phyloP scores from a whole-genome alignment of 30 jellyfish, hydroid and myxozoan genomes.

The Cassiopea xamachana region DNA sequence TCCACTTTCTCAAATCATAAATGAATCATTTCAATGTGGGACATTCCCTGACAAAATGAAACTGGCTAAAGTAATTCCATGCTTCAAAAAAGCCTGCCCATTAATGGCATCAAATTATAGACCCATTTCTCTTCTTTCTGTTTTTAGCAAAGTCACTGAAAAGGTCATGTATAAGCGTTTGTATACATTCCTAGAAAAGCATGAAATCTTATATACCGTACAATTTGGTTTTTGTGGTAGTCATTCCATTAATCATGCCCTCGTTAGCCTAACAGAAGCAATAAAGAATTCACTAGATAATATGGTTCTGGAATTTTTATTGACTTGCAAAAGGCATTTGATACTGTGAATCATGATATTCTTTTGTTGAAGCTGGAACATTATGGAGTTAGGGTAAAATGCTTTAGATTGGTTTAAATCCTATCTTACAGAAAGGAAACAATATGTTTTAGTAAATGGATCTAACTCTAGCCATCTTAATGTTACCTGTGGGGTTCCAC shows the following conservation, averaged over 20 bases:
- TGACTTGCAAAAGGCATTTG: slow-evolving; percentile 68
- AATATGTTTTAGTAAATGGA: slow-evolving; percentile 57
- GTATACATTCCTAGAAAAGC: slow-evolving; percentile 45
- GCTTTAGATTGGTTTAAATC: slow-evolving; percentile 49
- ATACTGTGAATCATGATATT: slow-evolving; percentile 54
- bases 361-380: slow-evolving; percentile 40
- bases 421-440: slow-evolving; percentile 64
- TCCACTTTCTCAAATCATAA: slow-evolving; percentile 71
- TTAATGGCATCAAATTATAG: slow-evolving; percentile 62
- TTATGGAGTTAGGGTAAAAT: slow-evolving; percentile 63
- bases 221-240: slow-evolving; percentile 77
- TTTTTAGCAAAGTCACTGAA: slow-evolving; percentile 64
- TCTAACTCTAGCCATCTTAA: slow-evolving; percentile 27
- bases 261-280: slow-evolving; percentile 65
- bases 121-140: slow-evolving; percentile 79
- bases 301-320: slow-evolving; percentile 56
- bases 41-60: slow-evolving; percentile 61
- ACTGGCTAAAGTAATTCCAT: slow-evolving; percentile 74
- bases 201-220: slow-evolving; percentile 33
- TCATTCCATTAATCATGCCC: slow-evolving; percentile 76
- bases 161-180: slow-evolving; percentile 56
- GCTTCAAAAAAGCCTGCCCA: slow-evolving; percentile 68
- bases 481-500: slow-evolving; percentile 79
- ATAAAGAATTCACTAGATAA: slow-evolving; percentile 39
- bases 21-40: slow-evolving; percentile 72